Evolutionary conservation across 2,888 invertebrate genomes (phyloP).

Genomic region (Elmis aenea): DNA sequence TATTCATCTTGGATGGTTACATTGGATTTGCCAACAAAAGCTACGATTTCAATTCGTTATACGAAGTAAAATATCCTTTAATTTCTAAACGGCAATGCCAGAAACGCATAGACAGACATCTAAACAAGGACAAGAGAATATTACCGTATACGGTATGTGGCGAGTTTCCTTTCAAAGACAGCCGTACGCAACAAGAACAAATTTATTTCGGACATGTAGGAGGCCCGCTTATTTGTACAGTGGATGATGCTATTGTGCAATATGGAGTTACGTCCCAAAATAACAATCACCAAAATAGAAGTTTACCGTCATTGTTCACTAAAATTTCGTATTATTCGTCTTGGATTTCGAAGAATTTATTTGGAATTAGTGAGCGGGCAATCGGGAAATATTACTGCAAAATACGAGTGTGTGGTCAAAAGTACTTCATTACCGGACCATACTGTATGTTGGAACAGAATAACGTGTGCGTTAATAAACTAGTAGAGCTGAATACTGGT

Average conservation of each 20-base stretch:
- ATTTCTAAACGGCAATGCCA: not conserved
- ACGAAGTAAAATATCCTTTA: not conserved
- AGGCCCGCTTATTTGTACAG: conserved; percentile 2
- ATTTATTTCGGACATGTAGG: conserved; percentile 1
- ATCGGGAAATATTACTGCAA: no score
- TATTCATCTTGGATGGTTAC: not conserved
- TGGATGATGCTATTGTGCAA: not conserved
- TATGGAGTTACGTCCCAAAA: not conserved
- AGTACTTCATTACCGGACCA: no score
- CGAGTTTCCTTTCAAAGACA: not conserved
- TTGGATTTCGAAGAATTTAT: conserved; percentile 2
- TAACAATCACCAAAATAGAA: not conserved
- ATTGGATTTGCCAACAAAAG: not conserved
- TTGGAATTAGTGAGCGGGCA: no score
- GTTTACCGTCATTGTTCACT: conserved; percentile 1
- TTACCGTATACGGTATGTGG: conserved; percentile 2
- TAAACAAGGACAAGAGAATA: not conserved
- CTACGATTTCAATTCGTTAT: not conserved
- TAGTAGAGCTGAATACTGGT: no score
- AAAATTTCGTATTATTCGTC: not conserved
- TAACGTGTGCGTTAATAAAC: no score
- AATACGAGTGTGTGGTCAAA: no score
- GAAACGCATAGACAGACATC: not conserved
- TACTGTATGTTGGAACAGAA: no score
- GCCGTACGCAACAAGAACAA: not conserved